phyloP scores from a whole-genome alignment of 2,888 invertebrate species.

The Caenorhabditis macrosperma region DNA sequence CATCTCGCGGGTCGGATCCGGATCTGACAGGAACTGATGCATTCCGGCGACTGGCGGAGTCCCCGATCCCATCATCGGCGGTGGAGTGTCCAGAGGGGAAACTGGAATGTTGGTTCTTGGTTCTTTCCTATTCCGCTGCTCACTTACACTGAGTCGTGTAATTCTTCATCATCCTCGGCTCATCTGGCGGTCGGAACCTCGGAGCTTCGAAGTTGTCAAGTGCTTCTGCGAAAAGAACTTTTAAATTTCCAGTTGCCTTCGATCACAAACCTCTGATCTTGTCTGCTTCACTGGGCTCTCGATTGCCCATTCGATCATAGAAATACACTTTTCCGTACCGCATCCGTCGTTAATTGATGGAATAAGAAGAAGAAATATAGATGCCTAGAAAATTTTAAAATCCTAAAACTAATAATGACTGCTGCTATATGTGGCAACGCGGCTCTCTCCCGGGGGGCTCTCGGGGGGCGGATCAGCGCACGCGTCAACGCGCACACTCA shows the following conservation, averaged over 20 bases:
- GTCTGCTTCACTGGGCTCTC: conserved; percentile 68
- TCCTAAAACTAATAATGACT: conserved; percentile 46
- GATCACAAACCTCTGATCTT: conserved; percentile 54
- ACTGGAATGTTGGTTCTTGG: too few species aligned
- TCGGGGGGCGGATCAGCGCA: not conserved
- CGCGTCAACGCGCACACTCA: conserved; percentile 18
- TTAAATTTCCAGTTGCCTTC: not conserved
- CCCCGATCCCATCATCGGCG: conserved; percentile 49
- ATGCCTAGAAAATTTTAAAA: conserved; percentile 49
- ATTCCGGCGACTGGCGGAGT: conserved; percentile 42
- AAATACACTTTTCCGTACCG: conserved; percentile 77
- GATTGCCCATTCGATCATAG: conserved; percentile 76
- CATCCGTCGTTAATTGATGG: conserved; percentile 55
- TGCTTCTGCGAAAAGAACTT: conserved; percentile 49
- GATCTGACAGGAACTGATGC: conserved; percentile 28
- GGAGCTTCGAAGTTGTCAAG: conserved; percentile 71
- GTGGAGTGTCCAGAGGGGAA: conserved; percentile 65
- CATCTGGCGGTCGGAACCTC: conserved; percentile 67
- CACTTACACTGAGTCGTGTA: conserved; percentile 55
- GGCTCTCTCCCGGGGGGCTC: not conserved
- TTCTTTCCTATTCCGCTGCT: not conserved
- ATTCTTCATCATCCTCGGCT: conserved; percentile 60
- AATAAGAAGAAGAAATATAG: conserved; percentile 3
- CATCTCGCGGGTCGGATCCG: conserved; percentile 25
- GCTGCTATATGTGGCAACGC: not conserved